Percentiles rank a stretch among this genome's conserved stretches.
These are phyloP conservation scores for Himantopus leucocephalus DNA, from an alignment of 2,113 vertebrate species.

Conservation along the genomic window DNA sequence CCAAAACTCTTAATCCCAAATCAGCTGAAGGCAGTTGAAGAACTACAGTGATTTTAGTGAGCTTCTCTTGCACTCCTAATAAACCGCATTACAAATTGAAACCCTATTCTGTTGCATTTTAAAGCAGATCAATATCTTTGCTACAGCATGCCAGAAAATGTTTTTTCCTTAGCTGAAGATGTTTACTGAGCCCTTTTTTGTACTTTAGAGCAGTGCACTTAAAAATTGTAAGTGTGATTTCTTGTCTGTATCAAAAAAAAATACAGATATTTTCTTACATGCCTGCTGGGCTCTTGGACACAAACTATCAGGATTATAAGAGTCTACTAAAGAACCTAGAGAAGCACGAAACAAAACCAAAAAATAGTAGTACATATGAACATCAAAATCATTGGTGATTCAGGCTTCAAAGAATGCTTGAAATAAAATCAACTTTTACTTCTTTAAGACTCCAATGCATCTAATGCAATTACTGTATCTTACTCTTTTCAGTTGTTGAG, in stretches of 20 bases:
- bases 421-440: neutral
- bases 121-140: neutral
- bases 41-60: neutral
- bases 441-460: neutral
- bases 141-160: rapidly evolving
- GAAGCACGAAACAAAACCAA: neutral
- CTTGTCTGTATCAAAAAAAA: neutral
- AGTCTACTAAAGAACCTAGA: neutral
- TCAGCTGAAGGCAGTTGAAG: neutral
- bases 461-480: neutral
- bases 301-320: neutral
- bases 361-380: neutral
- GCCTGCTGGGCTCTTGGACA: neutral
- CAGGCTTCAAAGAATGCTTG: neutral
- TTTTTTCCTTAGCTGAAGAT: neutral
- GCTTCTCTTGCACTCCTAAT: neutral
- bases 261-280: neutral
- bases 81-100: neutral
- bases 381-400: neutral
- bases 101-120: neutral
- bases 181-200: neutral
- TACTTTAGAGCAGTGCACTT: neutral
- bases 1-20: neutral
- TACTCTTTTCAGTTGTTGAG: neutral
- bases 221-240: neutral